phyloP scores from a whole-genome alignment of 2,113 vertebrate species.

The Choloepus hoffmanni region DNA sequence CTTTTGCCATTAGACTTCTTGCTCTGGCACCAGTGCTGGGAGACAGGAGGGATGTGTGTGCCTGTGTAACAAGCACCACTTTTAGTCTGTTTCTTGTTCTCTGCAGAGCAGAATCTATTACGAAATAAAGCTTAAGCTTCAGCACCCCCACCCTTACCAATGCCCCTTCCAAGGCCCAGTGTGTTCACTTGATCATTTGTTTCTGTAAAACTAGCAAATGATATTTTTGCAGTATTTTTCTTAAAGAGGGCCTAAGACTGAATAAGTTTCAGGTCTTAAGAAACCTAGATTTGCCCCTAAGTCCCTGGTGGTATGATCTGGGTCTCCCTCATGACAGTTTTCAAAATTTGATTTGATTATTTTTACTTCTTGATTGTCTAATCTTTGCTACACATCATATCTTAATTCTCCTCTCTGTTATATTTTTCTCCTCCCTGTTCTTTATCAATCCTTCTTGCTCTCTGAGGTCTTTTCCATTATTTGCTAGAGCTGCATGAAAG shows the following conservation, averaged over 20 bases:
- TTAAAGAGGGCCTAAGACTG: neutral
- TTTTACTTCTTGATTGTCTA: neutral
- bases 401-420: too few relatives aligned
- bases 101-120: neutral
- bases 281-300: neutral
- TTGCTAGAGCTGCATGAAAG: neutral
- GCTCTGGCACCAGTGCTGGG: neutral
- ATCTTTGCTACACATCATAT: neutral
- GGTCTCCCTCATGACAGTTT: neutral
- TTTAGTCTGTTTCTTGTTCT: neutral
- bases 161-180: neutral
- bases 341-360: neutral
- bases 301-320: neutral
- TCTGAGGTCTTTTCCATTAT: neutral
- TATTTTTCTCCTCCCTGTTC: neutral
- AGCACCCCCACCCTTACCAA: neutral
- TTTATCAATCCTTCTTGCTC: neutral
- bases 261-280: neutral
- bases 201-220: neutral
- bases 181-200: neutral
- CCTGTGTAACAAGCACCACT: neutral
- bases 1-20: neutral
- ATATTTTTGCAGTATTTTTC: neutral
- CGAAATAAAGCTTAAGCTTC: neutral
- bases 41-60: neutral